These are phyloP conservation scores for Alosa alosa DNA, from an alignment of 2,113 vertebrate species.

Conservation along the genomic window DNA sequence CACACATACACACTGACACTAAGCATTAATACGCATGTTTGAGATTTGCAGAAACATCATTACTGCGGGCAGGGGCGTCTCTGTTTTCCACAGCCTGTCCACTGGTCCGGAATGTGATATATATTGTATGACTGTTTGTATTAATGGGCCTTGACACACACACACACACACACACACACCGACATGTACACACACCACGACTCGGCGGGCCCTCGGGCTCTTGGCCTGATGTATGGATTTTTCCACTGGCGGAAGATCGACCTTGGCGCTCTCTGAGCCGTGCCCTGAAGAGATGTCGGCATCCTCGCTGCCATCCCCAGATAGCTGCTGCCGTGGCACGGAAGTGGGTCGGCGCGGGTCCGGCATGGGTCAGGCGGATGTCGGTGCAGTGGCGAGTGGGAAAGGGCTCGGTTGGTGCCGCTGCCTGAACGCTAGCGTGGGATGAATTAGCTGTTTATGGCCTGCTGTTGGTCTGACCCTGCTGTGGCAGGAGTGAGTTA, in stretches of 20 bases:
- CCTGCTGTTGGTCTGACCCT: background rate
- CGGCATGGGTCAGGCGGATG: background rate
- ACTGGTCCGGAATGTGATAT: constrained; percentile 43
- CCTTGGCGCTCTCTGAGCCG: too few relatives aligned
- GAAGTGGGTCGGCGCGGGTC: background rate
- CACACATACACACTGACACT: background rate
- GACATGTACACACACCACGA: background rate
- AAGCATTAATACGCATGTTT: background rate
- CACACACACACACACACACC: background rate
- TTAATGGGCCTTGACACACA: constrained; percentile 42
- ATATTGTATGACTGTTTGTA: too few relatives aligned
- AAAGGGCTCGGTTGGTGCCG: background rate
- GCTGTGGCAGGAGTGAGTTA: background rate
- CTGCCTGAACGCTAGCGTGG: background rate
- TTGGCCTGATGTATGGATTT: constrained; percentile 64
- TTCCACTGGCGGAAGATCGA: constrained; percentile 46
- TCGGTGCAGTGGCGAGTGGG: background rate
- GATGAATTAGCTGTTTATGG: background rate
- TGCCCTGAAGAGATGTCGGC: too few relatives aligned
- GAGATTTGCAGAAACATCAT: constrained; percentile 7
- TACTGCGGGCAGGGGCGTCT: background rate
- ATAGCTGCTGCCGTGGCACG: too few relatives aligned
- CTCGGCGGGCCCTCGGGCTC: background rate
- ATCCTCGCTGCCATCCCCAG: too few relatives aligned
- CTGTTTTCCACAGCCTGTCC: constrained; percentile 26